Evolutionary conservation across 1,140 invertebrate genomes (phyloP), one percentile per base, ranked within the genome.

Genomic region (Aphelenchoides besseyi): DNA sequence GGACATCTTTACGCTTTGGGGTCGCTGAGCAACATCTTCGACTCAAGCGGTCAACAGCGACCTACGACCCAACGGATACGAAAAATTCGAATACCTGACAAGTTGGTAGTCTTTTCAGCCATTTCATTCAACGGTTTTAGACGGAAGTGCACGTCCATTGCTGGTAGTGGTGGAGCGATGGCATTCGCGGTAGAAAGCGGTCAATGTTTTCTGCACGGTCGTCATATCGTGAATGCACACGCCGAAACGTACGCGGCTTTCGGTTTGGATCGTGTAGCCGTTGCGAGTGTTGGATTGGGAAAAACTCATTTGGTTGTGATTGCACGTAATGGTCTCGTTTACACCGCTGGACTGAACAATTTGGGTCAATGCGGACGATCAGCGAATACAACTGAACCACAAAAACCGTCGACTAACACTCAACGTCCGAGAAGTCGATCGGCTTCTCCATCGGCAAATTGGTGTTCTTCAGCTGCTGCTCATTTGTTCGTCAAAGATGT

Each of bases 301-400:
- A 98, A 98, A 87, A 95, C 95, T 8, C 95, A 98, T 84, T 91
- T 91, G 59, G 90, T 94, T 1, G 91, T 90, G 0, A 86, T 98
- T 3, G 94, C 90, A 28, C 91, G 89, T 75, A 92, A 93, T 84
- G 95, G 95, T 0, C 90, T 92, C 75, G 89, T 97, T 0, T 97
- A 91, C 84, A 95, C 94, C 0, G 97, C 96, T 87, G 95, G 95
- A 0, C 91, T 97, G 66, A 98, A 98, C 85, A 97, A 97, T 83
- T 94, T 95, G 84, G 94, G 94, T 8, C 95, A 98, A 82, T 98
- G 95, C 88, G 95, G 95, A 33, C 86, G 95, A 79, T 92, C 93
- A 79, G 66, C 29, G 36, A 70, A 12, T 23, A 32, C 30, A 69
- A 35, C 71, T 18, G 26, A 30, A 75, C n/a, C 9, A 30, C 12